Conservation (phyloP, 2,113 vertebrate species). For the Mesitornis unicolor region DNA sequence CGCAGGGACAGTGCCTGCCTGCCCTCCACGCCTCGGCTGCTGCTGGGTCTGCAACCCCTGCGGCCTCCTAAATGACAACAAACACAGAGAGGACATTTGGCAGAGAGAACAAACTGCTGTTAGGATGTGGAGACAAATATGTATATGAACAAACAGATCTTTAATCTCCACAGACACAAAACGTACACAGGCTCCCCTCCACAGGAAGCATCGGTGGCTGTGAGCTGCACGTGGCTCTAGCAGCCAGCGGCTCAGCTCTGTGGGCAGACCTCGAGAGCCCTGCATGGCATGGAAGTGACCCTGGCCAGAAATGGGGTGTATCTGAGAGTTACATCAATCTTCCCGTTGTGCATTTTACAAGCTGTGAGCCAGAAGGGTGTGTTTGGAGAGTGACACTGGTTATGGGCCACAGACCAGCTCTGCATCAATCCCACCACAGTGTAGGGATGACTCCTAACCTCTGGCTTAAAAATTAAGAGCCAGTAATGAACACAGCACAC, state of each 20-base stretch:
- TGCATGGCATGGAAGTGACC: background rate
- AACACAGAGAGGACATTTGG: background rate
- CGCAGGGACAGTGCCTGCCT: background rate
- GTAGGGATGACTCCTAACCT: background rate
- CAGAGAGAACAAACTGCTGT: background rate
- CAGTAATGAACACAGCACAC: background rate
- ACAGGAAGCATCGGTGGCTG: background rate
- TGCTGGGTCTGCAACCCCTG: background rate
- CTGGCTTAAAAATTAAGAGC: background rate
- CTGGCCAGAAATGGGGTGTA: background rate
- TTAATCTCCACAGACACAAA: background rate
- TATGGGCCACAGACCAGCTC: background rate
- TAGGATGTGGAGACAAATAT: background rate
- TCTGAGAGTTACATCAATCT: background rate
- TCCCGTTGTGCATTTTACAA: background rate
- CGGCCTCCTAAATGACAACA: fast-evolving
- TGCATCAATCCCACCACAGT: background rate
- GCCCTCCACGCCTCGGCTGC: background rate
- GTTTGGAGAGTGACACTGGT: background rate
- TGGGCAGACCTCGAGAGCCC: background rate
- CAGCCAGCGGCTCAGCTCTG: fast-evolving
- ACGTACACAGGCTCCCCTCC: background rate
- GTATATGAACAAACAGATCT: background rate
- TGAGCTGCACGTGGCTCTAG: background rate
- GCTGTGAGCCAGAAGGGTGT: background rate